Evolutionary conservation across 2,888 invertebrate genomes (phyloP).

Genomic region (Campopleginae sp.): DNA sequence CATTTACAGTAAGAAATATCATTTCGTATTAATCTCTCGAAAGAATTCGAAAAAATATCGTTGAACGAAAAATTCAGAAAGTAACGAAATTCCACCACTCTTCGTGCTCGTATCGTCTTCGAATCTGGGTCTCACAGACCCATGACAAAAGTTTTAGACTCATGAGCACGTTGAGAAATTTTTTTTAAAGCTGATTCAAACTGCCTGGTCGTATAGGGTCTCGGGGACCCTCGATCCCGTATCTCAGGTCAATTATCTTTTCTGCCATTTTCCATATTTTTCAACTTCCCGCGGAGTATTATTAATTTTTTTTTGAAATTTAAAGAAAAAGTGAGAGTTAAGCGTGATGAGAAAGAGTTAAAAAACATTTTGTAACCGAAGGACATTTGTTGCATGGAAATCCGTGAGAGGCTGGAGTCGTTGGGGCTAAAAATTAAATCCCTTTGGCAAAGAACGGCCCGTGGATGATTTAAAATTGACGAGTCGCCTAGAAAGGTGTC

Average conservation of each 20-base stretch:
- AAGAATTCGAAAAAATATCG: too few relatives aligned
- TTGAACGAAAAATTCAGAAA: too few relatives aligned
- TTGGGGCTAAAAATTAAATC: background rate
- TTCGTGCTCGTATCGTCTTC: too few relatives aligned
- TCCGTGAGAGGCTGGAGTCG: background rate
- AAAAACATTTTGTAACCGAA: background rate
- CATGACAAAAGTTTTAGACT: too few relatives aligned
- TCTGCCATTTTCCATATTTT: background rate
- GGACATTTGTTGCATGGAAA: background rate
- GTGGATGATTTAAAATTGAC: slow-evolving; percentile 9
- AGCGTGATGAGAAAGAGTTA: background rate
- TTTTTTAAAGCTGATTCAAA: too few relatives aligned
- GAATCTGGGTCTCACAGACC: too few relatives aligned
- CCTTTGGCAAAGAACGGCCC: background rate
- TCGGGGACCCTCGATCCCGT: background rate
- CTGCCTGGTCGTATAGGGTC: too few relatives aligned
- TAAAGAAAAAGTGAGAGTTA: background rate
- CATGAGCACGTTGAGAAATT: too few relatives aligned
- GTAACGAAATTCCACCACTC: too few relatives aligned
- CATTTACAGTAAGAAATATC: background rate
- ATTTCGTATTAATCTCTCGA: too few relatives aligned
- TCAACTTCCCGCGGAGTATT: background rate
- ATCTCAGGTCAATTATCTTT: background rate
- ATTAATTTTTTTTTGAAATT: background rate
- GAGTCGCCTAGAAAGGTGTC: slow-evolving; percentile 6